Evolutionary conservation across 2,113 vertebrate species (phyloP).

Genomic region (Rhagologus leucostigma): DNA sequence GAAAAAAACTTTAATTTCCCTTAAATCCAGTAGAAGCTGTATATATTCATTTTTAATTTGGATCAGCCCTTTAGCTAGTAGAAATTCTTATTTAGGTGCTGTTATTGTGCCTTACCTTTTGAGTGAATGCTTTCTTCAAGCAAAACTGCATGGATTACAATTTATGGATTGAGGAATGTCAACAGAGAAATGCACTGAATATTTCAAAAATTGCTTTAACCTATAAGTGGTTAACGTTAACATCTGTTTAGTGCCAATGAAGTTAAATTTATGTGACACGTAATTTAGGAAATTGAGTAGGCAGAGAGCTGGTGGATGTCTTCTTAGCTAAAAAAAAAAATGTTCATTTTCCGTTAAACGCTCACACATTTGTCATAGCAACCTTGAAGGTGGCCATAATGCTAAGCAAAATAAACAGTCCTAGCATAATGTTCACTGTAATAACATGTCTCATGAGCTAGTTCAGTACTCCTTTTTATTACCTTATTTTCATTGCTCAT

Average conservation of each 20-base stretch:
- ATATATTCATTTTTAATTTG: background rate
- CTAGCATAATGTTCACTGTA: conserved; percentile 40
- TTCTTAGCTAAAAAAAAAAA: conserved; percentile 16
- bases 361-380: conserved; percentile 55
- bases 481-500: conserved; percentile 48
- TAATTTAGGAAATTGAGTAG: conserved; percentile 60
- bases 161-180: background rate
- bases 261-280: conserved; percentile 31
- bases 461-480: conserved; percentile 53
- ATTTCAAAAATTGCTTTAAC: background rate
- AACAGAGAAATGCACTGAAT: background rate
- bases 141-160: background rate
- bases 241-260: conserved; percentile 30
- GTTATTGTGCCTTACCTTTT: background rate
- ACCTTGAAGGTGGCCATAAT: conserved; percentile 52
- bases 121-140: background rate
- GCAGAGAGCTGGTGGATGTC: conserved; percentile 40
- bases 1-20: background rate
- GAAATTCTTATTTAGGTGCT: background rate
- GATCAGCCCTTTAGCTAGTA: background rate
- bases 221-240: conserved; percentile 3
- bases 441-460: conserved; percentile 57
- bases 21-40: background rate
- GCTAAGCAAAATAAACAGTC: conserved; percentile 52
- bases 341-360: background rate